Evolutionary conservation across 2,797 vertebrate species (phyloP), one percentile per base, ranked within the genome.

Genomic region (Lacerta bilineata): DNA sequence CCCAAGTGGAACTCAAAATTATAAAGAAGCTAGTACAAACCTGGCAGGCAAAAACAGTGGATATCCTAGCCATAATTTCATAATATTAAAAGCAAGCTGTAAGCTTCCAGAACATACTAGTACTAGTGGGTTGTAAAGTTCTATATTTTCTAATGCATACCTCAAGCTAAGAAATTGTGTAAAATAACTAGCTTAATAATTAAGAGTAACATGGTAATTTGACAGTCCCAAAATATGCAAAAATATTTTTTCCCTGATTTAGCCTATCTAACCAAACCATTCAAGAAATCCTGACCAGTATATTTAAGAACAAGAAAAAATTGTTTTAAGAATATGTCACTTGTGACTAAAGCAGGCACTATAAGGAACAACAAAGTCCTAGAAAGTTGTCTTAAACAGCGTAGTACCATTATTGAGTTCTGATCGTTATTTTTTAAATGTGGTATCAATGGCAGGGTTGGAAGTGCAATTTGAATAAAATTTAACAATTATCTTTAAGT

Each of bases 321-420:
- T 86, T 3, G 80, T 50, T 50, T 50, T 50, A 50, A 1, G 11
- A n/a, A 86, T 59, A 10, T 1, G 36, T 85, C 36, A 72, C 8
- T 61, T 87, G 90, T 71, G 61, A 85, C 29, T 93, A 90, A 86
- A 66, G 83, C 64, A 50, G 92, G 41, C 72, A 84, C 69, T 88
- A 84, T 0, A 15, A 17, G 84, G 29, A 8, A 17, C 11, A 27
- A 4, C 23, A 55, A 88, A 88, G 41, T 2, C 61, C 50, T 88
- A 87, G 84, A 88, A 93, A 89, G 0, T 0, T 68, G 76, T n/a
- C 64, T 88, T 79, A 76, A 94, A 87, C 74, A 87, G 64, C 85
- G 80, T 93, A 91, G 89, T 74, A 94, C 88, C 88, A 93, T 93
- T 75, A 78, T 74, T 90, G 74, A 94, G 88, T 92, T 92, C 2